phyloP scores from a whole-genome alignment of 2,113 vertebrate genomes.

The Channa argus region DNA sequence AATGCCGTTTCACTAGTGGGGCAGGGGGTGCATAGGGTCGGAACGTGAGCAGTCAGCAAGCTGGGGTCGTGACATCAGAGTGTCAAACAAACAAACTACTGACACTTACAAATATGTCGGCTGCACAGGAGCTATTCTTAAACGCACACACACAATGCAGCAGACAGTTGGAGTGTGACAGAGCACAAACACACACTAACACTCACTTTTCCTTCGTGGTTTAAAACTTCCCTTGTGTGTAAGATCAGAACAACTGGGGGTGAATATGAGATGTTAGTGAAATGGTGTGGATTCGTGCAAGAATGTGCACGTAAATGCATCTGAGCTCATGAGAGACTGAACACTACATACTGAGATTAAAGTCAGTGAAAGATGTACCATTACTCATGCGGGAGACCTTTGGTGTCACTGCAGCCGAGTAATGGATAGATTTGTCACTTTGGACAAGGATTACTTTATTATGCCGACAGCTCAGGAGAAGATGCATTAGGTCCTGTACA shows the following conservation, averaged over 20 bases:
- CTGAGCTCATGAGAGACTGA: slow-evolving; percentile 59
- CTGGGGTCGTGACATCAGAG: slow-evolving; percentile 81
- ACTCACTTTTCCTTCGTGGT: slow-evolving; percentile 11
- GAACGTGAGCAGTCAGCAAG: slow-evolving; percentile 89
- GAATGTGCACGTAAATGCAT: slow-evolving; percentile 23
- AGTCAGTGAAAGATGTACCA: slow-evolving; percentile 78
- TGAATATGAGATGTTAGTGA: slow-evolving; percentile 25
- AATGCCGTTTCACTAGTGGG: slow-evolving; percentile 77
- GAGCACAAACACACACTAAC: slow-evolving; percentile 42
- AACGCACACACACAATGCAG: slow-evolving; percentile 61
- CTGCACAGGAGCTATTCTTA: slow-evolving; percentile 72
- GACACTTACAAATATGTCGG: slow-evolving; percentile 80
- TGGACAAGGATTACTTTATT: slow-evolving; percentile 75
- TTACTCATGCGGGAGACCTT: slow-evolving; percentile 80
- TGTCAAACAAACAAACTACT: slow-evolving; percentile 84
- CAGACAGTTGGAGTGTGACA: slow-evolving; percentile 56
- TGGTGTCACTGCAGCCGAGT: slow-evolving; percentile 74
- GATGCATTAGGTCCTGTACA: slow-evolving; percentile 31
- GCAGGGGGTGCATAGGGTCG: slow-evolving; percentile 59
- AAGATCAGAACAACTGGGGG: background rate
- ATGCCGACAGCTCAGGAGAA: slow-evolving; percentile 57
- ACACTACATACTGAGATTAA: slow-evolving; percentile 92
- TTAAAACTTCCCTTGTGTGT: background rate
- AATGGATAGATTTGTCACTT: slow-evolving; percentile 76
- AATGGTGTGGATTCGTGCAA: slow-evolving; percentile 15